phyloP scores from a whole-genome alignment of 2,113 vertebrate species.

The Indri indri region DNA sequence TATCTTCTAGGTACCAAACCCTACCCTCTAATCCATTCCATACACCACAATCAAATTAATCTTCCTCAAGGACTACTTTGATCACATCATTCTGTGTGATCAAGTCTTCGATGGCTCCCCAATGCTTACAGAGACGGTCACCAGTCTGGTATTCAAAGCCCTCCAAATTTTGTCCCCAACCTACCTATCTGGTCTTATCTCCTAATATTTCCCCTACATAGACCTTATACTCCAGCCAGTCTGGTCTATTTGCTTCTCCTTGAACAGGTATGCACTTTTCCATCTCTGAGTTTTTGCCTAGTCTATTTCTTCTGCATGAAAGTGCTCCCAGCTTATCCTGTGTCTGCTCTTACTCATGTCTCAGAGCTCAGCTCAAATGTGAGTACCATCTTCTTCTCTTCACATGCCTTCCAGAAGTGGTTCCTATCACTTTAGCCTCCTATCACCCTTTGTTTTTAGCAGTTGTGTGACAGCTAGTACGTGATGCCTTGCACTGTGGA shows the following conservation, averaged over 20 bases:
- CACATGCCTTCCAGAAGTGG: background rate
- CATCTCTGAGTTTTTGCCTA: background rate
- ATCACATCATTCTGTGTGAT: constrained; percentile 33
- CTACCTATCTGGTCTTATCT: constrained; percentile 45
- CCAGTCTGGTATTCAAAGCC: constrained; percentile 47
- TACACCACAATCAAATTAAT: constrained; percentile 53
- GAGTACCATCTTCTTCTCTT: background rate
- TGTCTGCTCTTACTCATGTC: background rate
- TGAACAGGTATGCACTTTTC: background rate
- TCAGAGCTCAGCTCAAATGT: background rate
- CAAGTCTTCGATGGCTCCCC: constrained; percentile 50
- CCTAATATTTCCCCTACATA: constrained; percentile 24
- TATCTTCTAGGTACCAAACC: constrained; percentile 13
- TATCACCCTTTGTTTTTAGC: background rate
- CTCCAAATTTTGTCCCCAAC: constrained; percentile 55
- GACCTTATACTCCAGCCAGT: background rate
- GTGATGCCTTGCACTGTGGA: background rate
- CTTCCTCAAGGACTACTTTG: constrained; percentile 48
- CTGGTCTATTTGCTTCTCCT: constrained; percentile 34
- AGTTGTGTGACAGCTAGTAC: background rate
- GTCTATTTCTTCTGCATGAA: background rate
- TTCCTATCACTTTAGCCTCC: background rate
- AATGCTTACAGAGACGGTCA: constrained; percentile 50
- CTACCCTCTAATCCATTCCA: background rate
- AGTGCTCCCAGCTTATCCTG: background rate